phyloP scores from a whole-genome alignment of 2,888 invertebrate genomes.

The Cacoxenus indagator region DNA sequence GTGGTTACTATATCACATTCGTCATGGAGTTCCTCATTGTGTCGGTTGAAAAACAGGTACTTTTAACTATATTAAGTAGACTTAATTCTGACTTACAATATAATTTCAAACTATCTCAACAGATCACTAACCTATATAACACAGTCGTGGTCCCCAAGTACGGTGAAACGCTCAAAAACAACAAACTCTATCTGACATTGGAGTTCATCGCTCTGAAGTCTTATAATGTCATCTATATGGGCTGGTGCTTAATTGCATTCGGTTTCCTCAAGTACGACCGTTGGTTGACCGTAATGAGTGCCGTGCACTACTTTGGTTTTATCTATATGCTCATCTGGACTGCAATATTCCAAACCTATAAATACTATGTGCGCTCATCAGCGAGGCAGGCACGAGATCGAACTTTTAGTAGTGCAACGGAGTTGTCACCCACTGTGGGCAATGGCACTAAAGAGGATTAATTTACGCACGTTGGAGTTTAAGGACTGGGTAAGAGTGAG shows the following conservation, averaged over 20 bases:
- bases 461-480: neutral
- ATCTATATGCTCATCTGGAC: slow-evolving; percentile 77
- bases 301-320: slow-evolving; percentile 80
- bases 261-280: slow-evolving; percentile 78
- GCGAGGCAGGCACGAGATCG: neutral
- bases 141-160: slow-evolving; percentile 51
- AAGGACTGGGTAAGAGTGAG: neutral
- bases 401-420: slow-evolving; percentile 33
- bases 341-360: slow-evolving; percentile 44
- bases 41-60: slow-evolving; percentile 86
- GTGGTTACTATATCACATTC: slow-evolving; percentile 95
- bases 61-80: slow-evolving; percentile 44
- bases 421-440: slow-evolving; percentile 36
- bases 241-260: slow-evolving; percentile 85
- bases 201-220: slow-evolving; percentile 76
- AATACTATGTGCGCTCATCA: slow-evolving; percentile 18
- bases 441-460: slow-evolving; percentile 16
- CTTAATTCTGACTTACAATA: neutral
- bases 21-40: slow-evolving; percentile 91
- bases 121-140: slow-evolving; percentile 58
- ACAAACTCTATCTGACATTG: slow-evolving; percentile 62
- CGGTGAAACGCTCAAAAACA: slow-evolving; percentile 49
- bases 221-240: slow-evolving; percentile 86
- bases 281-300: slow-evolving; percentile 77
- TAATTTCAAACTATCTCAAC: slow-evolving; percentile 2